Percentiles rank a stretch among this genome's conserved stretches.
Evolutionary conservation across 2,113 vertebrate genomes (phyloP).

Genomic region (Hemiprocne comata): DNA sequence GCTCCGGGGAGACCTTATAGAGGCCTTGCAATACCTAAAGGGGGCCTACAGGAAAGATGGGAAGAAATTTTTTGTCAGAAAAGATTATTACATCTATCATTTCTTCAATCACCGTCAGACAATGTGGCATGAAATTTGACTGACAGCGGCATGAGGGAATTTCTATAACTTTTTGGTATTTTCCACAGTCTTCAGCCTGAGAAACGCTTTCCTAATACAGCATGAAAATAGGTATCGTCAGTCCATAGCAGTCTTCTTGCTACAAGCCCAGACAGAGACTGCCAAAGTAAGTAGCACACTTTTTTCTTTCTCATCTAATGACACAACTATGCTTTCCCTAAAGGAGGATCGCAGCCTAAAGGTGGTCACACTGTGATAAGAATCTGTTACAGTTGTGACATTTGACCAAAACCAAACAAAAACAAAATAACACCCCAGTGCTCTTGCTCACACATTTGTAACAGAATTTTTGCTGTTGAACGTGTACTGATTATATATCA

Average conservation of each 20-base stretch:
- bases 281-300: slow-evolving; percentile 76
- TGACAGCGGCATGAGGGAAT: neutral
- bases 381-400: neutral
- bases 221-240: slow-evolving; percentile 90
- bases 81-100: neutral
- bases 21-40: too few species aligned
- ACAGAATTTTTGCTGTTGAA: neutral
- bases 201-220: slow-evolving; percentile 88
- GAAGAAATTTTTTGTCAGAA: neutral
- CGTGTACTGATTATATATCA: neutral
- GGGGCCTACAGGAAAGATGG: too few species aligned
- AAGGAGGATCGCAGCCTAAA: neutral
- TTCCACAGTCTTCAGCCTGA: slow-evolving; percentile 81
- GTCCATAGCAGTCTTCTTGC: slow-evolving; percentile 85
- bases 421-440: neutral
- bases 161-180: neutral
- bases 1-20: too few species aligned
- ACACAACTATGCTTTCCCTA: neutral
- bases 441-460: neutral
- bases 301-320: neutral
- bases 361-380: neutral
- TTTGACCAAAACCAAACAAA: neutral
- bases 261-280: slow-evolving; percentile 85
- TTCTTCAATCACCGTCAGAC: neutral
- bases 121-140: neutral